phyloP scores from a whole-genome alignment of 2,113 vertebrate genomes.

The Gnathonemus echidnorhynchus region DNA sequence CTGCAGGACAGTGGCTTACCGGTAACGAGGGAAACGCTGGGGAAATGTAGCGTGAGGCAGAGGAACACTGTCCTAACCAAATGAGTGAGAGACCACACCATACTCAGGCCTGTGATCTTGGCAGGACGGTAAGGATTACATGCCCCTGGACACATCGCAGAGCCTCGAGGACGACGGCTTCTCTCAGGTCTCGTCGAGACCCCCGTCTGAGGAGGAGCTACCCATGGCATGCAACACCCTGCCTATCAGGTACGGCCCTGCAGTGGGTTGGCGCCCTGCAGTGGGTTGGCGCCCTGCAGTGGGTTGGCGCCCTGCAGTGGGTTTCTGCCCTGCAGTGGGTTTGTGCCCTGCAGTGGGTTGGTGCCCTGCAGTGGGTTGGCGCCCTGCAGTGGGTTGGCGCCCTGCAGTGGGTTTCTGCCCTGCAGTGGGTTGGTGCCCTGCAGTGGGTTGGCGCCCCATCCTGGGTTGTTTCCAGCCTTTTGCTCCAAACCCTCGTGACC shows the following conservation, averaged over 20 bases:
- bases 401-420: too few relatives aligned
- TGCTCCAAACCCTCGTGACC: neutral
- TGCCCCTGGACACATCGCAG: conserved; percentile 71
- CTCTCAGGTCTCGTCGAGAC: conserved; percentile 77
- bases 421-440: too few relatives aligned
- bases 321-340: too few relatives aligned
- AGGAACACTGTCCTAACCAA: neutral
- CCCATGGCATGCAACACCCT: conserved; percentile 71
- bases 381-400: too few relatives aligned
- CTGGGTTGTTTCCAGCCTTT: neutral
- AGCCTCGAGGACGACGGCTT: conserved; percentile 87
- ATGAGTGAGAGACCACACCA: neutral
- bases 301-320: too few relatives aligned
- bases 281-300: too few relatives aligned
- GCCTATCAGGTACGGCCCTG: conserved; percentile 68
- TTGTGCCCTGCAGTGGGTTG: too few relatives aligned
- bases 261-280: too few relatives aligned
- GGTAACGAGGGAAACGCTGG: conserved; percentile 53
- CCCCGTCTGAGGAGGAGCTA: conserved; percentile 70
- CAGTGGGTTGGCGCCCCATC: neutral
- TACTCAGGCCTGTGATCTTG: neutral
- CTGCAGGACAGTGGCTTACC: conserved; percentile 78
- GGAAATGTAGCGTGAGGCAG: neutral
- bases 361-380: too few relatives aligned
- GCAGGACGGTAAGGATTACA: conserved; percentile 78